Percentiles rank a stretch among this genome's conserved stretches.
These are phyloP conservation scores for Apis mellifera DNA, from an alignment of 1,140 invertebrate species.

Conservation along the genomic window Amel_HAv3.1 CM009942.2:10227001-10227500, in stretches of 20 bases:
- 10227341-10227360: constrained; percentile 38
- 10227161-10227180: no score
- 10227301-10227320: constrained; percentile 42
- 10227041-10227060: neutral
- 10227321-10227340: constrained; percentile 37
- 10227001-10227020: neutral
- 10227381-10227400: neutral
- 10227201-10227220: no score
- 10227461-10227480: neutral
- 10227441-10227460: constrained; percentile 8
- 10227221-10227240: no score
- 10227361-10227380: constrained; percentile 27
- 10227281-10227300: constrained; percentile 17
- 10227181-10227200: no score
- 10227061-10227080: no score
- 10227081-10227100: neutral
- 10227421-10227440: neutral
- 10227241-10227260: neutral
- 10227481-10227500: neutral
- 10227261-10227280: neutral
- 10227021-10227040: no score
- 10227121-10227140: no score
- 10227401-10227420: constrained; percentile 14
- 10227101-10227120: neutral
- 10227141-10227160: no score